Evolutionary conservation across 2,113 vertebrate species (phyloP).

Genomic region (Dicaeum eximium): DNA sequence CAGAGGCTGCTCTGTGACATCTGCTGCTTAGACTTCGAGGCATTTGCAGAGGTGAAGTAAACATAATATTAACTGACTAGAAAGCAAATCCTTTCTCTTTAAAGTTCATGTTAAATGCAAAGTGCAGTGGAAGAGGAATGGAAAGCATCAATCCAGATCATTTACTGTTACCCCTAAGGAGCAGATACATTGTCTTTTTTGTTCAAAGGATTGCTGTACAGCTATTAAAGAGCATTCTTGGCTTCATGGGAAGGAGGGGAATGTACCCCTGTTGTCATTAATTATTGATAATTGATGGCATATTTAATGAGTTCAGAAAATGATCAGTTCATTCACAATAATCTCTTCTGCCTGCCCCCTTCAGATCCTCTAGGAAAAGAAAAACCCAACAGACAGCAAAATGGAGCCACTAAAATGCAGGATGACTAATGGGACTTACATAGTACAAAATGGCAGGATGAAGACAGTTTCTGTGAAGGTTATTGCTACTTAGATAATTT

Average conservation of each 20-base stretch:
- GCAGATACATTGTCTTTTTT: slow-evolving; percentile 21
- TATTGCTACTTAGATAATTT: not conserved
- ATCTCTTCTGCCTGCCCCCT: not conserved
- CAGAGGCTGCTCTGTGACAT: not conserved
- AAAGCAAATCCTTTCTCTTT: slow-evolving; percentile 25
- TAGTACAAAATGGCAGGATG: not conserved
- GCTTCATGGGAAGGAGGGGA: not conserved
- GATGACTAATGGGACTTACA: not conserved
- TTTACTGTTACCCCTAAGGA: slow-evolving; percentile 33
- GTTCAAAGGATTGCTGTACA: not conserved
- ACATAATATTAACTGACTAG: not conserved
- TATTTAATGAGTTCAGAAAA: slow-evolving; percentile 42
- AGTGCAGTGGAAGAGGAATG: not conserved
- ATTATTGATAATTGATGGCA: slow-evolving; percentile 46
- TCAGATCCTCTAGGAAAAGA: not conserved
- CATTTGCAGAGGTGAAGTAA: slow-evolving; percentile 7
- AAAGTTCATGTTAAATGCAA: not conserved
- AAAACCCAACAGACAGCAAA: not conserved
- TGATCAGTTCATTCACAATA: slow-evolving; percentile 8
- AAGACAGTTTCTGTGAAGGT: not conserved
- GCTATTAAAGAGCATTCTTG: slow-evolving; percentile 34
- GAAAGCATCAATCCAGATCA: slow-evolving; percentile 19
- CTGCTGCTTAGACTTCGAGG: not conserved
- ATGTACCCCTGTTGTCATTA: not conserved
- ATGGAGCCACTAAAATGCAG: not conserved